Evolutionary conservation across 2,797 vertebrate genomes (phyloP), one percentile per base, ranked within the genome.

Genomic region (Alosa sapidissima): DNA sequence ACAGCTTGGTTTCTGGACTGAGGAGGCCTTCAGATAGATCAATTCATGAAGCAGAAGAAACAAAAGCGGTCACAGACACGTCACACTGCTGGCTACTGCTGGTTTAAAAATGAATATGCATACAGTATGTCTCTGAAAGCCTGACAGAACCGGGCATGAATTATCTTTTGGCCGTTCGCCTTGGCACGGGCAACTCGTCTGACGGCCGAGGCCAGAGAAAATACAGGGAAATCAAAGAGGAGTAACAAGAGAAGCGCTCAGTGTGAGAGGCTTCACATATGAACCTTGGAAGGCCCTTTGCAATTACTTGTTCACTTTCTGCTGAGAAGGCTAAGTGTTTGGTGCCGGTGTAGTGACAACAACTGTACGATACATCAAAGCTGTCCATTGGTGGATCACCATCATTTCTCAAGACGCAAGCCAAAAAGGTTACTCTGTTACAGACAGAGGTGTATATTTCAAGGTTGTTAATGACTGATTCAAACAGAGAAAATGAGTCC

Each of bases 181-280:
- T 83, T 82, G 48, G 21, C 75, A 82, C 60, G 72, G 75, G 85
- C 75, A 48, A 65, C 33, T n/a, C n/a, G 81, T 81, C 81, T 83
- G 83, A 84, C 21, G 75, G 84, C 85, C 41, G 5, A 48, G 86
- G 89, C 88, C 89, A 82, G 87, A 83, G 85, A 90, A 87, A 88
- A 89, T 60, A 81, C 83, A 33, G 78, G 85, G 89, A 88, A 86
- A 81, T 45, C 85, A 88, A 24, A 5, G 45, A 81, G 28, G 14
- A 81, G 88, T 88, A 89, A 86, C 82, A 89, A 86, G 86, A 89
- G 84, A 68, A 82, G 81, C 82, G 84, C 85, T 82, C 83, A 84
- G 88, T 85, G 72, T n/a, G 72, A 89, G 52, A 86, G 84, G 84
- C 84, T 82, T 82, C 82, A 86, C 55, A 52, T 60, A 52, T 85